Base-by-base conservation (phyloP, 1,140 invertebrate species). In the Pectinophora gossypiella region DNA sequence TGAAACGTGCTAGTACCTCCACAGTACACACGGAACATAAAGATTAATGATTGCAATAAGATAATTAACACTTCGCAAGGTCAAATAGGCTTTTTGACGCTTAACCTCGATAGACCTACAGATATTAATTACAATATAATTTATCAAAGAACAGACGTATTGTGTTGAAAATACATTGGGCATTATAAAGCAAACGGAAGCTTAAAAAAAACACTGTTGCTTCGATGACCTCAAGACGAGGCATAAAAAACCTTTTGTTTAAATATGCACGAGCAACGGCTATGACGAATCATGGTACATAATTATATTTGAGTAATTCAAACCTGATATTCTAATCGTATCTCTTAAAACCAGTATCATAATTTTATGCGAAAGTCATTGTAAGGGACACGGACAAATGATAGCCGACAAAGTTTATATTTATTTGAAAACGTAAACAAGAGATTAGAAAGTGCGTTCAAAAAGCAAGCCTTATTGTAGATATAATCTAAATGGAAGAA, bases 401-500 rank as follows among this genome's bases (percentile, higher is more conserved):
- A n/a, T n/a, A n/a, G n/a, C n/a, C n/a, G n/a, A n/a, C n/a, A n/a
- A n/a, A n/a, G n/a, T n/a, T n/a, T n/a, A n/a, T n/a, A n/a, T n/a
- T n/a, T n/a, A n/a, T n/a, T n/a, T n/a, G n/a, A n/a, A n/a, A 10
- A 44, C 42, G 4, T 44, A 44, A 44, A 44, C 19, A 44, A 44
- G 7, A 40, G 36, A 40, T 44, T 44, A 44, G 42, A 44, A 44
- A 44, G 42, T 44, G 19, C 18, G 19, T 44, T 20, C 42, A 44
- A 44, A 44, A 20, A 7, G 42, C 42, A 10, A 44, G 19, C 19
- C 12, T 44, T 44, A 38, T 38, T 38, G 9, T n/a, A 38, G 53
- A 53, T 61, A 56, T 54, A 49, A 61, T 61, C 59, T 61, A 40
- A 56, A 53, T 48, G 19, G 27, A 44, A 22, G 46, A 61, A 61